A percentile compares a stretch with the other conserved stretches of the same genome.
phyloP scores from a whole-genome alignment of 2,888 invertebrate species.

The Amblyjoppa fuscipennis region DNA sequence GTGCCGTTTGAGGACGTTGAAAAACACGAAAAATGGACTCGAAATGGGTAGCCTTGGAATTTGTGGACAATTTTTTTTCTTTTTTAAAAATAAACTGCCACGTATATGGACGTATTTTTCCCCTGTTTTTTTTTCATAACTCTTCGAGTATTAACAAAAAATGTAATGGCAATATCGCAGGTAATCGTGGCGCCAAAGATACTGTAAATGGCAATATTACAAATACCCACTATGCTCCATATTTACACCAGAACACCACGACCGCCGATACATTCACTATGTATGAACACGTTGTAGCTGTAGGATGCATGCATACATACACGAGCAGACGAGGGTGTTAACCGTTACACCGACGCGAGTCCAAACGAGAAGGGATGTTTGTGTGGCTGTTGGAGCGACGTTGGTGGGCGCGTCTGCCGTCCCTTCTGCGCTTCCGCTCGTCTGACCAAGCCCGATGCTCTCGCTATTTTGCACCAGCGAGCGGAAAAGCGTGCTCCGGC shows the following conservation, averaged over 20 bases:
- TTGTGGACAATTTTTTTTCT: too few relatives aligned
- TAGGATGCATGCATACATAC: slow-evolving; percentile 1
- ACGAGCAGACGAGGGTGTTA: slow-evolving; percentile 21
- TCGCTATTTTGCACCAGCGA: slow-evolving; percentile 61
- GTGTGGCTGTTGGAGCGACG: slow-evolving; percentile 32
- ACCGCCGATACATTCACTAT: neutral
- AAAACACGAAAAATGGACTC: too few relatives aligned
- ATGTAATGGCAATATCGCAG: neutral
- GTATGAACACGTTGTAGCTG: slow-evolving; percentile 12
- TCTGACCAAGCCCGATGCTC: slow-evolving; percentile 41
- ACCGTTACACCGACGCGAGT: slow-evolving; percentile 20
- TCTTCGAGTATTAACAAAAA: neutral
- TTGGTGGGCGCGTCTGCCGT: slow-evolving; percentile 18
- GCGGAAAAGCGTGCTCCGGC: slow-evolving; percentile 56
- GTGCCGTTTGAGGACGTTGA: too few relatives aligned
- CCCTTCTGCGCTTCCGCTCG: slow-evolving; percentile 49
- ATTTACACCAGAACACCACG: neutral
- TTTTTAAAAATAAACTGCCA: too few relatives aligned
- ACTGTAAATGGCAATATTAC: neutral
- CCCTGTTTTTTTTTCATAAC: neutral
- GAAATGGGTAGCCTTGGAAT: too few relatives aligned
- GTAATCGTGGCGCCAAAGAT: neutral
- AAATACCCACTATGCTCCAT: neutral
- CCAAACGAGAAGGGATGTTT: slow-evolving; percentile 59
- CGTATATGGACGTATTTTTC: too few relatives aligned